Conservation (phyloP, 1,140 invertebrate genomes). For the Stenopsyche tienmushanensis region DNA sequence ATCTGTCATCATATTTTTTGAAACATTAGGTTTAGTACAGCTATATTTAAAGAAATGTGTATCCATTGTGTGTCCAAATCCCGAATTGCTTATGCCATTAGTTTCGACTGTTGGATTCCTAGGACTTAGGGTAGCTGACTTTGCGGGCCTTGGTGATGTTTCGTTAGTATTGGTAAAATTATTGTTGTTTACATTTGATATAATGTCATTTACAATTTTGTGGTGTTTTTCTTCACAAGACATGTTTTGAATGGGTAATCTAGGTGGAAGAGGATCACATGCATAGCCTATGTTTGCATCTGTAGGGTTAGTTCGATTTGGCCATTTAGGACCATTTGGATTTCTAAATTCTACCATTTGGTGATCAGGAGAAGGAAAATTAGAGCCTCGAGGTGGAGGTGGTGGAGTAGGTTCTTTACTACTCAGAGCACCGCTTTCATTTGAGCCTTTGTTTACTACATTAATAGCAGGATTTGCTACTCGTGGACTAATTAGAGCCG, state of each 20-base stretch:
- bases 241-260: conserved; percentile 44
- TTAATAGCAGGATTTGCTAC: conserved; percentile 4
- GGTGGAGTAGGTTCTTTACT: not conserved
- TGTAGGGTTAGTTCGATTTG: conserved; percentile 44
- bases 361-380: conserved; percentile 36
- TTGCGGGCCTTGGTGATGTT: conserved; percentile 36
- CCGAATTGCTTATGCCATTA: conserved; percentile 42
- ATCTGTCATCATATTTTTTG: conserved; percentile 1
- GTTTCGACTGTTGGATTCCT: conserved; percentile 50
- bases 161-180: not conserved
- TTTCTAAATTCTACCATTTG: conserved; percentile 37
- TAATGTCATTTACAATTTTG: conserved; percentile 37
- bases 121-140: conserved; percentile 46
- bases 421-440: conserved; percentile 15
- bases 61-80: conserved; percentile 3
- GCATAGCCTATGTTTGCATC: not conserved
- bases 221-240: conserved; percentile 35
- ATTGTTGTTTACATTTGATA: conserved; percentile 29
- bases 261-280: conserved; percentile 47
- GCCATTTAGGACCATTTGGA: conserved; percentile 44
- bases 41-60: conserved; percentile 13
- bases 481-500: conserved; percentile 16
- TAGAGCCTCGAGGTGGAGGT: conserved; percentile 10
- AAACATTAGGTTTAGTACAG: not conserved
- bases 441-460: conserved; percentile 28